Evolutionary conservation across 2,888 invertebrate species (phyloP), one percentile per base, ranked within the genome.

Genomic region (Dicranocentrus wangi): DNA sequence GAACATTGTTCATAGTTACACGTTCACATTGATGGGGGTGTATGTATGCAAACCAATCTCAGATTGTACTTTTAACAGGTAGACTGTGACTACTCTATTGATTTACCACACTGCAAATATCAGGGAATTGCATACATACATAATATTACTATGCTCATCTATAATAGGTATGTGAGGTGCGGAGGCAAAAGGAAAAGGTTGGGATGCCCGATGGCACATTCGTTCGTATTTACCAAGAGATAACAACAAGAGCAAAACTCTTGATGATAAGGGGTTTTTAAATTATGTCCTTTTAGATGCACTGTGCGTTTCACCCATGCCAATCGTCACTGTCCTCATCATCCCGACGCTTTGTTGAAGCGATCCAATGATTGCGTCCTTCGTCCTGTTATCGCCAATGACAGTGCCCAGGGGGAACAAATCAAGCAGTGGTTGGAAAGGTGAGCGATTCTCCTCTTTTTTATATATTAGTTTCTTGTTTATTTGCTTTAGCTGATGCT

Each of bases 221-320:
- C 10, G 32, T 32, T 7, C 10, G 32, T 7, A 32, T 32, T 32
- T 32, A 32, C 10, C 47, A n/a, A 47, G 3, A n/a, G 47, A 47
- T 47, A 47, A 47, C 7, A 39, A 39, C 7, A n/a, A n/a, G 47
- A 47, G 47, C n/a, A 15, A 7, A 10, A 32, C n/a, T n/a, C n/a
- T 25, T 66, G 42, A 19, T 51, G 28, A 76, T 60, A 68, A 76
- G 8, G 69, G n/a, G 19, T 55, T 76, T 76, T 75, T 63, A 68
- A 69, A 77, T 61, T 76, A 58, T 73, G 28, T 78, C 69, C 84
- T 86, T 13, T 69, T 73, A 88, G 90, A 66, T 94, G 94, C 88
- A 89, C 90, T 42, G 92, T 91, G 88, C 89, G 93, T 82, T 94
- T 94, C 87, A 93, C 93, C 1, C 94, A 94, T 88, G 93, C 94